A percentile compares a stretch with the other conserved stretches of the same genome.
Evolutionary conservation across 1,140 invertebrate species (phyloP).

Genomic region (Micrasema minimum): DNA sequence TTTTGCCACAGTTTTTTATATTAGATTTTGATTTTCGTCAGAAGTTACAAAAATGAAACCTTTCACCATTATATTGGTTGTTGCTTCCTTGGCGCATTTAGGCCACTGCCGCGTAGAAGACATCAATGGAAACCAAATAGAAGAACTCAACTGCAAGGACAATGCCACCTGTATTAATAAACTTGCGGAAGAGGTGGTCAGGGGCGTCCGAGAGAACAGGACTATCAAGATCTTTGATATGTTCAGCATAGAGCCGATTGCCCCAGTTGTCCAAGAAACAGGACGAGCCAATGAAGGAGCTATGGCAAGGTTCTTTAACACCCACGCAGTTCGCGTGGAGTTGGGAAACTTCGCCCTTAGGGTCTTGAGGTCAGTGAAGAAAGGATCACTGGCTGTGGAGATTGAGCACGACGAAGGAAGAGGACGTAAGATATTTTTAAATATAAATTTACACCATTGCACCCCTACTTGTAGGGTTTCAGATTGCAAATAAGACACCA

Average conservation of each 20-base stretch:
- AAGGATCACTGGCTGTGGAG: conserved; percentile 62
- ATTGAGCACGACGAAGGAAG: conserved; percentile 54
- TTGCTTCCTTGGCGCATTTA: conserved; percentile 11
- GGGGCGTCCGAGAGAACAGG: conserved; percentile 60
- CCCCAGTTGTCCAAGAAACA: conserved; percentile 51
- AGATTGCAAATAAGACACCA: no score
- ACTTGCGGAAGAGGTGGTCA: conserved; percentile 60
- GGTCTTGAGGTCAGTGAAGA: conserved; percentile 60
- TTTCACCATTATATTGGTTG: not conserved
- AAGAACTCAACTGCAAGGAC: conserved; percentile 63
- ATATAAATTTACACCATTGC: not conserved
- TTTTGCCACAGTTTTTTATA: no score
- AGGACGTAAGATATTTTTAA: not conserved
- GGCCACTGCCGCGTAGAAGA: not conserved
- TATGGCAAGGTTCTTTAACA: conserved; percentile 62
- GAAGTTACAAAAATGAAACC: not conserved
- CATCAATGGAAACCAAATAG: conserved; percentile 51
- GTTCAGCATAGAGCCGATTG: conserved; percentile 62
- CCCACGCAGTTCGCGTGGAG: conserved; percentile 65
- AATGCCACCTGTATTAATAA: conserved; percentile 66
- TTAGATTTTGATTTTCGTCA: not conserved
- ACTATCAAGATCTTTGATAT: conserved; percentile 61
- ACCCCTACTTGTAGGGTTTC: not conserved
- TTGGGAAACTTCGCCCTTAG: conserved; percentile 65
- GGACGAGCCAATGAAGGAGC: conserved; percentile 59